These are phyloP conservation scores for Tetanocera ferruginea DNA, from an alignment of 2,888 invertebrate species.

Conservation along the genomic window DNA sequence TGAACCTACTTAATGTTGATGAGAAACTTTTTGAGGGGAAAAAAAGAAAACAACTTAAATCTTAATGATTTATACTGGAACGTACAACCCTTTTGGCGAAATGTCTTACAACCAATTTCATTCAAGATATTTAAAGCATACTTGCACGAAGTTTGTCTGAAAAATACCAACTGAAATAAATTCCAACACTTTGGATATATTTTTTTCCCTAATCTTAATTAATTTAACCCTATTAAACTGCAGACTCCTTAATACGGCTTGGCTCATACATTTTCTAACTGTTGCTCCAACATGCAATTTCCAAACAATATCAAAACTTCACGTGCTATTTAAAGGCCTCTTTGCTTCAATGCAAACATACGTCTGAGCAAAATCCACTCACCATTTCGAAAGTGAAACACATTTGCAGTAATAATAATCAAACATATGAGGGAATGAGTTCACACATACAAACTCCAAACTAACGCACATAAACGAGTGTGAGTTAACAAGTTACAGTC, in stretches of 20 bases:
- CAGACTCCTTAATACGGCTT: neutral
- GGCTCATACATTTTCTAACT: neutral
- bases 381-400: neutral
- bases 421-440: neutral
- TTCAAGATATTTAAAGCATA: neutral
- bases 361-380: neutral
- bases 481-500: neutral
- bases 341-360: neutral
- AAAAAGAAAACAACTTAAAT: neutral
- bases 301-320: neutral
- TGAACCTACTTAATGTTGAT: neutral
- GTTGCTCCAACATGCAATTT: neutral
- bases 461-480: neutral
- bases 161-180: neutral
- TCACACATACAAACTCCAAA: neutral
- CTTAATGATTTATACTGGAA: too few relatives aligned
- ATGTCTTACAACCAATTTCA: too few relatives aligned
- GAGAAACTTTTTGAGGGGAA: neutral
- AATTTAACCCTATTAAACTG: neutral
- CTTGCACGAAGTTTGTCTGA: neutral
- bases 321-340: neutral
- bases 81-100: too few relatives aligned
- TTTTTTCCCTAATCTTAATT: neutral
- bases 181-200: neutral
- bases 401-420: conserved; percentile 9